A percentile compares a stretch with the other conserved stretches of the same genome.
Conservation (phyloP, 1,140 invertebrate species). For the Berghia stephanieae region DNA sequence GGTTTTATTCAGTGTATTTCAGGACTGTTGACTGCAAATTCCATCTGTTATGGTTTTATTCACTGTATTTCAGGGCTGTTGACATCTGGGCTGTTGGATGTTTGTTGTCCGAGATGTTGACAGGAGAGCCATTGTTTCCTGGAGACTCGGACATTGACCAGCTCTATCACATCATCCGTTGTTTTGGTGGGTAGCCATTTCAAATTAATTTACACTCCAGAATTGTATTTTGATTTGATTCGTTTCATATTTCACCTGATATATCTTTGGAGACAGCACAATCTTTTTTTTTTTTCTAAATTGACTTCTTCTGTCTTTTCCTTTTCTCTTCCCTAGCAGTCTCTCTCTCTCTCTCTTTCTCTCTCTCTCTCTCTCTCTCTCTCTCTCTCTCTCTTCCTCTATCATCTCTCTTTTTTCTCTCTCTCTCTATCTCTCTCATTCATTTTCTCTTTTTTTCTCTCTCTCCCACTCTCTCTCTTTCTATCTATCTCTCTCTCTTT, state of each 20-base stretch:
- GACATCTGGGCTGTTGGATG: constrained; percentile 68
- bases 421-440: too few relatives aligned
- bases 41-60: too few relatives aligned
- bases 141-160: constrained; percentile 68
- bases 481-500: too few relatives aligned
- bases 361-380: too few relatives aligned
- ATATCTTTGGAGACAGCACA: background rate
- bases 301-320: background rate
- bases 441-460: too few relatives aligned
- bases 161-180: constrained; percentile 67
- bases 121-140: constrained; percentile 66
- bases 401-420: too few relatives aligned
- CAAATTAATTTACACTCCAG: background rate
- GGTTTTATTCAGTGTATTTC: too few relatives aligned
- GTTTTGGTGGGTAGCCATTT: constrained; percentile 60
- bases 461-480: too few relatives aligned
- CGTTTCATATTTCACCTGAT: background rate
- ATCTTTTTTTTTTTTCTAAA: background rate
- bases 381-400: too few relatives aligned
- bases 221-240: background rate
- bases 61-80: constrained; percentile 58
- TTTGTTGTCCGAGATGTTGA: constrained; percentile 65
- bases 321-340: background rate
- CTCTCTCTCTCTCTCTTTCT: too few relatives aligned
- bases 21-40: too few relatives aligned